Conservation (phyloP, 2,797 vertebrate species). For the Delichon dasypus region DNA sequence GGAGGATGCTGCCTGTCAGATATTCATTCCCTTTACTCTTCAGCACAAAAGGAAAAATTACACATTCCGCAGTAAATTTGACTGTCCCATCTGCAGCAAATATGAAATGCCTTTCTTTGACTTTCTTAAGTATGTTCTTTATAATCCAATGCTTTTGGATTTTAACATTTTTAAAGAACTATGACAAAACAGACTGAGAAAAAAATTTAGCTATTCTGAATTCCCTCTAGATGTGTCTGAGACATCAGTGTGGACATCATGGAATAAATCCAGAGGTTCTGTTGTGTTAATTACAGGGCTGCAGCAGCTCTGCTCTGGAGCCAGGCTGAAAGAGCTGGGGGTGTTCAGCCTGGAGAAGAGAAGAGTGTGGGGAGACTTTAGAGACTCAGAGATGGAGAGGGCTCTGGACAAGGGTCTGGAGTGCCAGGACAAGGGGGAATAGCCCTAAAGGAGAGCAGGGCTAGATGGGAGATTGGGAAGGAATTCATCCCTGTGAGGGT, state of each 20-base stretch:
- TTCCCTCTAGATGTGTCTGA: neutral
- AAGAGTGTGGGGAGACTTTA: neutral
- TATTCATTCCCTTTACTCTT: neutral
- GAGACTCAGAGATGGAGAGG: neutral
- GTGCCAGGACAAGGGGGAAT: neutral
- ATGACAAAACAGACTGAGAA: neutral
- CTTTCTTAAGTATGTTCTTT: neutral
- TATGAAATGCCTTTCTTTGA: neutral
- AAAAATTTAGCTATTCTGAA: neutral
- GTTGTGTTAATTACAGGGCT: neutral
- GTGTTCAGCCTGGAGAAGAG: neutral
- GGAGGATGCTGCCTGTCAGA: neutral
- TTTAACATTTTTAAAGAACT: neutral
- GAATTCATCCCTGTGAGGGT: neutral
- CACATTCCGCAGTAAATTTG: neutral
- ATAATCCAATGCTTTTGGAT: neutral
- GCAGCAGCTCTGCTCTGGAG: neutral
- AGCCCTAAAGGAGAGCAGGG: neutral
- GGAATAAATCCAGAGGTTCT: neutral
- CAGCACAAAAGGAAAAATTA: neutral
- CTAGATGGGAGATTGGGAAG: neutral
- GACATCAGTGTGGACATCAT: neutral
- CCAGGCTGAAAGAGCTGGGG: neutral
- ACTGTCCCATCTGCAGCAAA: neutral
- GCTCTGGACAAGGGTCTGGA: neutral